Base-by-base conservation (phyloP, 2,797 vertebrate genomes). In the Cygnus olor region DNA sequence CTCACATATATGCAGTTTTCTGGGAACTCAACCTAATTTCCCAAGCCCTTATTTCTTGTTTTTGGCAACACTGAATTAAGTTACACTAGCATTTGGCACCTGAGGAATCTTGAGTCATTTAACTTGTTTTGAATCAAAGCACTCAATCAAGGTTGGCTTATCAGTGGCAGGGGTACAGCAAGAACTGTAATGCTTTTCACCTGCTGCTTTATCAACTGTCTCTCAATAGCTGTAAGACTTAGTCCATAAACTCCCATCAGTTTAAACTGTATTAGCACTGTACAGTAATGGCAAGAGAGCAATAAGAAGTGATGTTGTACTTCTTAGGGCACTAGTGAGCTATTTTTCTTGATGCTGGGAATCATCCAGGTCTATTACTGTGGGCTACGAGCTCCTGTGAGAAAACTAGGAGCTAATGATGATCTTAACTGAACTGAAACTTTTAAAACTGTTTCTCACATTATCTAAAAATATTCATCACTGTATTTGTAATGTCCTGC, bases 391-490 rank as follows among this genome's bases (percentile, higher is more conserved):
- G 28, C 63, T 85, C 81, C 72, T 84, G 34, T 85, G 90, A 96
- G 94, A 83, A 93, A 92, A 95, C 61, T 63, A 71, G 56, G 30
- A 90, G 73, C 63, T 93, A 80, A 92, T 87, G 24, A 96, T 91
- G 10, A 76, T 94, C 88, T 95, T 74, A 91, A 86, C 91, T 92
- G 94, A 96, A 94, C 80, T 89, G 79, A 87, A 93, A 96, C 89
- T 97, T 97, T 95, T 79, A 76, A 89, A 96, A 89, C 60, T 91
- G 51, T 40, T 96, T 97, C 95, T 96, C 77, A 72, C 94, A 82
- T 87, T 95, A 76, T 93, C 66, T 91, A 92, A 93, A 96, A 82
- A 92, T 94, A 88, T 93, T 97, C 73, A 22, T 92, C 88, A 79
- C 68, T 91, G 38, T 93, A 90, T 93, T 93, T 95, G 68, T 92